Conservation (phyloP, 2,797 vertebrate genomes). For the Okamejei kenojei region DNA sequence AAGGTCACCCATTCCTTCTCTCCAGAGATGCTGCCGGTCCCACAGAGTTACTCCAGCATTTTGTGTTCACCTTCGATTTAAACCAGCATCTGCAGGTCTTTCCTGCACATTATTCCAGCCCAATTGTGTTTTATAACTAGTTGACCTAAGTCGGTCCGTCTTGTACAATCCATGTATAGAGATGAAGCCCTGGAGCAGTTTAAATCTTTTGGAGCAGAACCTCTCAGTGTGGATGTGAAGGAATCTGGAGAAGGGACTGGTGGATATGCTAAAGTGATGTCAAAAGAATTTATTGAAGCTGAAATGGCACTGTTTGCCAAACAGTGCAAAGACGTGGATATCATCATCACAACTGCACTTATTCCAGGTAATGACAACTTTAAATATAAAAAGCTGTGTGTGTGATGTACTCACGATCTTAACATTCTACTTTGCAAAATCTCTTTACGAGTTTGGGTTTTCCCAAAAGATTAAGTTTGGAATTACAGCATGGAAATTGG, state of each 20-base stretch:
- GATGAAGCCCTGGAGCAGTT: constrained; percentile 65
- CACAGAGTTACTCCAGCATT: no score
- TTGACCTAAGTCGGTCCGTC: not conserved
- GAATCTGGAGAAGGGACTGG: constrained; percentile 64
- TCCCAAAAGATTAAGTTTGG: not conserved
- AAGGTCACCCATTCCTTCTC: no score
- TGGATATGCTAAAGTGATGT: constrained; percentile 69
- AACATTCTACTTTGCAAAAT: not conserved
- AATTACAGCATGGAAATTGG: no score
- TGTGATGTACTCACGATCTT: not conserved
- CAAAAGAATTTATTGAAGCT: constrained; percentile 64
- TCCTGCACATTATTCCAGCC: not conserved
- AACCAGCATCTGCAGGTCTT: not conserved
- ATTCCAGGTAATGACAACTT: constrained; percentile 55
- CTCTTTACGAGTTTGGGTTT: not conserved
- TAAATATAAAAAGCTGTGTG: not conserved
- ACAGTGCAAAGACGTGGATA: constrained; percentile 62
- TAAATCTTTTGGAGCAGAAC: constrained; percentile 65
- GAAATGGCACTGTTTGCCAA: constrained; percentile 64
- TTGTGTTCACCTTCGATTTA: no score
- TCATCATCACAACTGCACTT: constrained; percentile 58
- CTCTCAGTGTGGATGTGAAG: constrained; percentile 57
- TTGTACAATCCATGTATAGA: constrained; percentile 45
- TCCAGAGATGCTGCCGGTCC: no score
- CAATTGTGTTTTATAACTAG: not conserved